These are phyloP conservation scores for Plecotus auritus DNA, from an alignment of 2,113 vertebrate species.

Conservation along the genomic window DNA sequence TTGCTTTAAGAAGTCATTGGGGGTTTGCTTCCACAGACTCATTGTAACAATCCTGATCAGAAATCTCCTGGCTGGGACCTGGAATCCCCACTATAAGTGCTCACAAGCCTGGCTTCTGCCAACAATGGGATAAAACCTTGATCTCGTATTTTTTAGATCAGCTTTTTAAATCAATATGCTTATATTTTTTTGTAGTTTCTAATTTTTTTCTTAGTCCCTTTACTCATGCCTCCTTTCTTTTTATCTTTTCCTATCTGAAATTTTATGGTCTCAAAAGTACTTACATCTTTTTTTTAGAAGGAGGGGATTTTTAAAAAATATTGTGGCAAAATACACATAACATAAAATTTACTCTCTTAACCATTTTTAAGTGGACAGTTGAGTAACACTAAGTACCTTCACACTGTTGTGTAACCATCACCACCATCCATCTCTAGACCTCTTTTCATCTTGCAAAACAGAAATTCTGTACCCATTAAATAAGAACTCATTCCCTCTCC, in stretches of 20 bases:
- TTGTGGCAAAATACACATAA: background rate
- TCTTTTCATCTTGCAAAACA: background rate
- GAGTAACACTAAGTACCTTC: background rate
- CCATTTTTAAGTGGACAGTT: background rate
- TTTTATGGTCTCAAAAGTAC: background rate
- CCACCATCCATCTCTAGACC: background rate
- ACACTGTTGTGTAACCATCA: background rate
- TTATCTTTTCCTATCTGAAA: slow-evolving; percentile 16
- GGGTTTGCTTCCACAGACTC: slow-evolving; percentile 97
- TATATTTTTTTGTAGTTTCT: background rate
- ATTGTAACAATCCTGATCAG: slow-evolving; percentile 78
- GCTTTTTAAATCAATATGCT: background rate
- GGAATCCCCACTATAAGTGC: background rate
- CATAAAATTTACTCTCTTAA: background rate
- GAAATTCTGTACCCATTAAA: background rate
- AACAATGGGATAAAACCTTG: background rate
- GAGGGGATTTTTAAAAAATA: background rate
- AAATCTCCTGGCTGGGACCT: slow-evolving; percentile 16
- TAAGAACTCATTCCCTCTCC: background rate
- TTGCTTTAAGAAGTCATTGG: slow-evolving; percentile 98
- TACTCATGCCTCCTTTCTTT: background rate
- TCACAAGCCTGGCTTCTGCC: background rate
- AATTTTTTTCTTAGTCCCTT: background rate
- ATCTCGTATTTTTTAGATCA: background rate
- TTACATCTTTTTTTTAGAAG: background rate